Percentiles rank a stretch among this genome's conserved stretches.
Conservation (phyloP, 2,797 vertebrate genomes). For the Acanthis flammea region DNA sequence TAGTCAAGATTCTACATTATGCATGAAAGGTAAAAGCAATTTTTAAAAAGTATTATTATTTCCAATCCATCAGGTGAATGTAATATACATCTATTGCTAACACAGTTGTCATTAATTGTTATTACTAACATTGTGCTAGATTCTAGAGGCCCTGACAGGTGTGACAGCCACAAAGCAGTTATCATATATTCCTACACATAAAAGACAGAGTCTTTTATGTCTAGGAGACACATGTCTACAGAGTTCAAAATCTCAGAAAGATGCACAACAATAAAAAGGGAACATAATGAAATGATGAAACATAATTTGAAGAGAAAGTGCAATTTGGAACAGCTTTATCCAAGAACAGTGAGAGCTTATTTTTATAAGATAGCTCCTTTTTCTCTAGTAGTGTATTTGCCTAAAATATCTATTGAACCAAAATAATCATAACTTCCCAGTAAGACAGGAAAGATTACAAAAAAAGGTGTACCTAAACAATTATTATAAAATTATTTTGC, state of each 20-base stretch:
- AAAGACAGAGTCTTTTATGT: neutral
- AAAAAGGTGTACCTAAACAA: neutral
- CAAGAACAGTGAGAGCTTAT: neutral
- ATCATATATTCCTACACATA: neutral
- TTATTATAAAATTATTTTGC: neutral
- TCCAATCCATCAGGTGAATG: neutral
- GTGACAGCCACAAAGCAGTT: neutral
- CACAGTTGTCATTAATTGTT: neutral
- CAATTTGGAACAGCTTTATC: neutral
- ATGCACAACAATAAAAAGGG: neutral
- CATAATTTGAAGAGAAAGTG: neutral
- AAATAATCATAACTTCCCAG: neutral
- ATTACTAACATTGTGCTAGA: neutral
- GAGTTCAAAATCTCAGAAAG: neutral
- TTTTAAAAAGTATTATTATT: neutral
- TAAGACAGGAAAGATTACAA: neutral
- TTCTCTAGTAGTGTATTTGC: neutral
- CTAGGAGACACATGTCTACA: neutral
- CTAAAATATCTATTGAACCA: neutral
- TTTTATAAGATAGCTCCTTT: neutral
- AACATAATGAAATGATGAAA: neutral
- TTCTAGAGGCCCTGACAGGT: neutral
- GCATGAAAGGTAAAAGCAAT: neutral
- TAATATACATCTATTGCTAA: neutral
- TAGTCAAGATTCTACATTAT: neutral